Percentiles rank a stretch among this genome's conserved stretches.
Evolutionary conservation across 2,113 vertebrate species (phyloP).

Genomic region (Sebastes fasciatus): DNA sequence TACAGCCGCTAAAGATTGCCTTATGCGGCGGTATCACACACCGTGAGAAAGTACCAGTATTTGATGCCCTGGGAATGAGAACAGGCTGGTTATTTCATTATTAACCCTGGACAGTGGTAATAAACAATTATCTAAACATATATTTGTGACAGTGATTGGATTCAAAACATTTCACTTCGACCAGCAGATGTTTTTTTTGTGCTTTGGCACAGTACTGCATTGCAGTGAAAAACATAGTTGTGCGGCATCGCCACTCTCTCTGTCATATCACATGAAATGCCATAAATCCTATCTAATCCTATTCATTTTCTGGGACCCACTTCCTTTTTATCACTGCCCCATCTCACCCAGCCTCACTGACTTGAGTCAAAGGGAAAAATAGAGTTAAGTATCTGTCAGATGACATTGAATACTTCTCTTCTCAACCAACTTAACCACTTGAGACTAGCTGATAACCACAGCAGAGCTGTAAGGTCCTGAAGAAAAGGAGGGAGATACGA

Average conservation of each 20-base stretch:
- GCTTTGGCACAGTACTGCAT: constrained; percentile 19
- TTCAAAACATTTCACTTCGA: neutral
- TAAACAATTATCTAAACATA: neutral
- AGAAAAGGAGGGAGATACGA: constrained; percentile 20
- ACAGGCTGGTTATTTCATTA: neutral
- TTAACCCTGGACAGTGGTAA: neutral
- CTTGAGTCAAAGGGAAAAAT: constrained; percentile 3
- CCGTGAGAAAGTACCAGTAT: too few species aligned
- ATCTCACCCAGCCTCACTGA: constrained; percentile 15
- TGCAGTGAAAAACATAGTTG: constrained; percentile 35
- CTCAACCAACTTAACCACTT: constrained; percentile 17
- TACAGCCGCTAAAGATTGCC: too few species aligned
- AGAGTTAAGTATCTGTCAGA: constrained; percentile 36
- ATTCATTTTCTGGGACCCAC: constrained; percentile 42
- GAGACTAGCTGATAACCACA: constrained; percentile 44
- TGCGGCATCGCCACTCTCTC: constrained; percentile 8
- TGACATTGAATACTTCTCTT: constrained; percentile 44
- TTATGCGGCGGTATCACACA: too few species aligned
- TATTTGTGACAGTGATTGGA: neutral
- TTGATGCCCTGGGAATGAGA: too few species aligned
- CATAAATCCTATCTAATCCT: constrained; percentile 47
- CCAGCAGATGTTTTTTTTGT: neutral
- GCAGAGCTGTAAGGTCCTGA: constrained; percentile 23
- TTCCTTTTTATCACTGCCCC: constrained; percentile 39
- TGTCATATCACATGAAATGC: constrained; percentile 41